Conservation (phyloP, 2,888 invertebrate species). For the Psylliodes chrysocephalus region DNA sequence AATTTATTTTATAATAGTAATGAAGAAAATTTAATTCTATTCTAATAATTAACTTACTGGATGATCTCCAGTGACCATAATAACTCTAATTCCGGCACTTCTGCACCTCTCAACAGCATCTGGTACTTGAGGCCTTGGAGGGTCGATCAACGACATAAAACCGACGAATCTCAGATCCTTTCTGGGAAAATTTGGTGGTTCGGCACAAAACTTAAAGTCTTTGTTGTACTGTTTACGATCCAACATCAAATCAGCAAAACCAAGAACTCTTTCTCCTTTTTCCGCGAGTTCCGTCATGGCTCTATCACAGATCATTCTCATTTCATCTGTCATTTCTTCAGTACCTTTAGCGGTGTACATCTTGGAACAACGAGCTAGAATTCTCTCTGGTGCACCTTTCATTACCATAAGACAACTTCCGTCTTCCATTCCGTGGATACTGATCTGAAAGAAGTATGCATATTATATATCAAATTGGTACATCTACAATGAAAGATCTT, state of each 20-base stretch:
- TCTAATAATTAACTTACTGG: constrained; percentile 66
- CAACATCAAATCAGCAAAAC: constrained; percentile 78
- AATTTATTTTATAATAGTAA: too few relatives aligned
- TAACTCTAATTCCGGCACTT: constrained; percentile 81
- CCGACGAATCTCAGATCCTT: constrained; percentile 73
- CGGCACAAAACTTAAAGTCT: constrained; percentile 70
- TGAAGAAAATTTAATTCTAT: neutral
- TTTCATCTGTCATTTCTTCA: constrained; percentile 65
- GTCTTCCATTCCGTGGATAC: constrained; percentile 72
- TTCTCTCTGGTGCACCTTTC: constrained; percentile 81
- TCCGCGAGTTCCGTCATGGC: constrained; percentile 84
- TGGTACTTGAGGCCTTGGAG: constrained; percentile 73
- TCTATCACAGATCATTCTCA: constrained; percentile 71
- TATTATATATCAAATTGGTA: neutral
- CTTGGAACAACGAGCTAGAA: constrained; percentile 74
- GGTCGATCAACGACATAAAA: constrained; percentile 73
- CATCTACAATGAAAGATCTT: constrained; percentile 17
- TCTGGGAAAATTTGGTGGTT: constrained; percentile 76
- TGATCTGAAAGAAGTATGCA: constrained; percentile 62
- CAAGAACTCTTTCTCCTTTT: constrained; percentile 78
- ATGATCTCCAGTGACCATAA: constrained; percentile 87
- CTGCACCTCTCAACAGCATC: constrained; percentile 77
- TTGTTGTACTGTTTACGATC: constrained; percentile 64
- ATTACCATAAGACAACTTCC: constrained; percentile 71
- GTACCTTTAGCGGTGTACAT: constrained; percentile 70